phyloP scores from a whole-genome alignment of 2,113 vertebrate genomes.

The Catharus fuscescens region DNA sequence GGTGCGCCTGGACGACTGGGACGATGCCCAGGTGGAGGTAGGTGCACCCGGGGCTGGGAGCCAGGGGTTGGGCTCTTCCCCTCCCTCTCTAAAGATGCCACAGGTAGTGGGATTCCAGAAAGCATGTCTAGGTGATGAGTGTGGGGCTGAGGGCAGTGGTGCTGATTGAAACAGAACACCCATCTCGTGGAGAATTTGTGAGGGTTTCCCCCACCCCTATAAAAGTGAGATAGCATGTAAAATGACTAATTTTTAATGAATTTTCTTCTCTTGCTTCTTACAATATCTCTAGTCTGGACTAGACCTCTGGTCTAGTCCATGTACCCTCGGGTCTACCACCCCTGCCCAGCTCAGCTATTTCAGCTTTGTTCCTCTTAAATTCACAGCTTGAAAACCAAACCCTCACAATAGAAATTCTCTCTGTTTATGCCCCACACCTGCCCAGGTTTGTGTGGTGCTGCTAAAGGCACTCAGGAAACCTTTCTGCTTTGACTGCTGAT shows the following conservation, averaged over 20 bases:
- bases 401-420: neutral
- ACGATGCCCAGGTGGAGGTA: constrained; percentile 91
- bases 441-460: neutral
- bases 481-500: neutral
- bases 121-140: rapidly evolving
- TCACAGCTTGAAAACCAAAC: neutral
- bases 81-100: neutral
- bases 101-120: rapidly evolving
- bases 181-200: rapidly evolving
- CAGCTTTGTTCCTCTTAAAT: neutral
- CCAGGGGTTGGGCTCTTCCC: neutral
- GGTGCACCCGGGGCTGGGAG: rapidly evolving
- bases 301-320: neutral
- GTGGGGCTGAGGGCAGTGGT: rapidly evolving
- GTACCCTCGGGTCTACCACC: neutral
- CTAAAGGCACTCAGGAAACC: neutral
- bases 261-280: neutral
- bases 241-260: neutral
- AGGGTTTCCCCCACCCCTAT: neutral
- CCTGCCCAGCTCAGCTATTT: neutral
- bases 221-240: neutral
- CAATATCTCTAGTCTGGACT: neutral
- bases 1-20: constrained; percentile 88
- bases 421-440: neutral
- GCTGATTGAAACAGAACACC: neutral